Conservation (phyloP, 2,888 invertebrate genomes). For the Metallyticus violacea region DNA sequence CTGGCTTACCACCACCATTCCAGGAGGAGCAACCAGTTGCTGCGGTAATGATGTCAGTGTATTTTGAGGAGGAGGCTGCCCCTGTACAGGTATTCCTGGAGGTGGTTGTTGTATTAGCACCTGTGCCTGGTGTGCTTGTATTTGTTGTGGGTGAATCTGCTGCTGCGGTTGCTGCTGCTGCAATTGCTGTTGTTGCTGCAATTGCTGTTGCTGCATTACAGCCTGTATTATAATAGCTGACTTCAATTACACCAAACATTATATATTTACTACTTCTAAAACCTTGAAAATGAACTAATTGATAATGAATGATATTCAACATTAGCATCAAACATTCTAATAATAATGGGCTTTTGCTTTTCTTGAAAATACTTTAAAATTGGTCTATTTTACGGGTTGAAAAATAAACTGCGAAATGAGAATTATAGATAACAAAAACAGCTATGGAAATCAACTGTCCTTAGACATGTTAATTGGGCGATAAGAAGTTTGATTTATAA, state of each 20-base stretch:
- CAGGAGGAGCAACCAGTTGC: constrained; percentile 18
- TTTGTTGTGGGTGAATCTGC: constrained; percentile 43
- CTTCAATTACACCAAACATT: not conserved
- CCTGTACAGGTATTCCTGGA: constrained; percentile 30
- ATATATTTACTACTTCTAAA: no score
- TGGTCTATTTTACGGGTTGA: no score
- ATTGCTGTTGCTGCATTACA: constrained; percentile 26
- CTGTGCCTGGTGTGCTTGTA: constrained; percentile 39
- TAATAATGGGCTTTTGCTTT: no score
- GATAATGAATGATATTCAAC: no score
- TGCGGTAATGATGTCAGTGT: constrained; percentile 5
- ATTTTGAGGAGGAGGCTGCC: constrained; percentile 11
- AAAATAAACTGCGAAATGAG: no score
- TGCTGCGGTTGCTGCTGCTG: constrained; percentile 47
- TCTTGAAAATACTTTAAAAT: no score
- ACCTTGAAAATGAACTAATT: no score
- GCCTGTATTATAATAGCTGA: not conserved
- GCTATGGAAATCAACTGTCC: no score
- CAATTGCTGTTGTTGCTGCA: constrained; percentile 38
- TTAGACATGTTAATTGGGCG: no score
- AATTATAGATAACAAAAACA: no score
- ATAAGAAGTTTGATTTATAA: no score
- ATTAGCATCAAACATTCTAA: no score
- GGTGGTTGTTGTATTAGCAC: constrained; percentile 45
- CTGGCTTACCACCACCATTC: constrained; percentile 21